Evolutionary conservation across 2,888 invertebrate species (phyloP), one percentile per base, ranked within the genome.

Genomic region (Odontomyia ornata): DNA sequence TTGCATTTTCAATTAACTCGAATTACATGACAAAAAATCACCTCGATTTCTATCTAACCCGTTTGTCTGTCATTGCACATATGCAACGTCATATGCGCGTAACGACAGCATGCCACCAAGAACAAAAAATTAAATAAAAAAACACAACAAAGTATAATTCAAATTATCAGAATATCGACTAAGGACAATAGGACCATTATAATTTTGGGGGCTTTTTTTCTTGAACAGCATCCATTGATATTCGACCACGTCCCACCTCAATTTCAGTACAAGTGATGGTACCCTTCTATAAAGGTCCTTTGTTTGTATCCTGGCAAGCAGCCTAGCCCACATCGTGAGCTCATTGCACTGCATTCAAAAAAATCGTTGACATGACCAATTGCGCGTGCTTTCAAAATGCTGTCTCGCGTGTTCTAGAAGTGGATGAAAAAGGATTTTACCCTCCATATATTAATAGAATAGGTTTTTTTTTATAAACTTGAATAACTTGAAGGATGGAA

Each of bases 1-100:
- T 67, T 60, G 57, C 77, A 46, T 56, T 77, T 77, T 77, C 77
- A 77, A 77, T 77, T 77, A 77, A 77, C 73, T 77, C 65, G 72
- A 75, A 69, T 76, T 76, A 46, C 46, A 67, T 57, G 75, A 77
- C 75, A 64, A 77, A 77, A 77, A 69, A 43, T 46, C 75, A 28
- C 43, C 25, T 67, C 62, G 60, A 75, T 56, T 75, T 56, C 57
- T 43, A 73, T 73, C 64, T 75, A 75, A 43, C 57, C 25, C 67
- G 56, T 46, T 75, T 73, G 75, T 60, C 67, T 77, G 75, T 67
- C 75, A 75, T 28, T 77, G 72, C 57, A 62, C 69, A 69, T 27
- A 69, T 62, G 62, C 57, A 52, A 28, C 75, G 67, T 60, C 77
- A 69, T 77, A 57, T 69, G 77, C 75, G 46, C 28, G 36, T 18